Percentiles rank a stretch among this genome's conserved stretches.
phyloP scores from a whole-genome alignment of 2,888 invertebrate genomes.

The Neoaliturus tenellus region DNA sequence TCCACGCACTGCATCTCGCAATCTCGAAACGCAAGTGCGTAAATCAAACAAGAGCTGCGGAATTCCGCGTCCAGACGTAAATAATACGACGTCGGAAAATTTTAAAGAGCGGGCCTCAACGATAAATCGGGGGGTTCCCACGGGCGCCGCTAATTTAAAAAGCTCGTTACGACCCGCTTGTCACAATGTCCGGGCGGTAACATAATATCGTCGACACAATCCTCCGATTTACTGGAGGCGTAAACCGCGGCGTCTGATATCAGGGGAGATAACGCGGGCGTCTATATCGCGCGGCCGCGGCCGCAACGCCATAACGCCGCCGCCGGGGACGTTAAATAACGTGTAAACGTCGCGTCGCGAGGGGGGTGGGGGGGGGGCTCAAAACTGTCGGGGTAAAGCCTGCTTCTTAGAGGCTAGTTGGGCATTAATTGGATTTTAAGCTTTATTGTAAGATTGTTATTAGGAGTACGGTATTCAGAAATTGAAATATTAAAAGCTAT shows the following conservation, averaged over 20 bases:
- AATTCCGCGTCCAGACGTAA: constrained; percentile 7
- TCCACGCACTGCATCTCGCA: too few species aligned
- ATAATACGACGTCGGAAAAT: constrained; percentile 37
- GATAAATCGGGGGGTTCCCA: constrained; percentile 42
- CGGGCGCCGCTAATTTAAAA: constrained; percentile 42
- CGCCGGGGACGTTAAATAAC: constrained; percentile 14
- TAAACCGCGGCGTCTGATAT: constrained; percentile 48
- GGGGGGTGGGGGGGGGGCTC: background rate
- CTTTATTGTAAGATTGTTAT: too few species aligned
- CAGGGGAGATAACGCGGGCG: constrained; percentile 19
- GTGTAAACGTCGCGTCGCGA: constrained; percentile 28
- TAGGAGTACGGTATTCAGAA: too few species aligned
- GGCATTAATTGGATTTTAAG: too few species aligned
- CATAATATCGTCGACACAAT: constrained; percentile 52
- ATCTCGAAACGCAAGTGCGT: background rate
- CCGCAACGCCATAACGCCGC: background rate
- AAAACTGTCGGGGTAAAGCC: too few species aligned
- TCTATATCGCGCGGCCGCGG: constrained; percentile 23
- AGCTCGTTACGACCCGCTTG: constrained; percentile 36
- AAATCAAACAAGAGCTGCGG: background rate
- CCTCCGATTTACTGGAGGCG: constrained; percentile 37
- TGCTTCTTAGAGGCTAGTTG: too few species aligned
- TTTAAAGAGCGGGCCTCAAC: constrained; percentile 28
- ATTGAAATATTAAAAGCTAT: too few species aligned
- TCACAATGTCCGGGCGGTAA: constrained; percentile 47